Evolutionary conservation across 2,888 invertebrate genomes (phyloP).

Genomic region (Parapristionchus giblindavisi): DNA sequence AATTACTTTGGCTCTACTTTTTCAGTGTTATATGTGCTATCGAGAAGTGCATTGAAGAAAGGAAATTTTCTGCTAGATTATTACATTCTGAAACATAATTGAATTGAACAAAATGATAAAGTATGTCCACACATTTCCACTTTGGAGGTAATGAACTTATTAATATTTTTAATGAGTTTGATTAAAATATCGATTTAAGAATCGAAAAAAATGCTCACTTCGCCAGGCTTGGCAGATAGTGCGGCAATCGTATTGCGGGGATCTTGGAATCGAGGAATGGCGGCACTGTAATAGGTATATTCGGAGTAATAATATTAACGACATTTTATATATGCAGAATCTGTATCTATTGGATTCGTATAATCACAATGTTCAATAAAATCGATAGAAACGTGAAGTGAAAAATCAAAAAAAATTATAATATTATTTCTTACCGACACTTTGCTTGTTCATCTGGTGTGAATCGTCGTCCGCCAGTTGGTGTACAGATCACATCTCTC

Average conservation of each 20-base stretch:
- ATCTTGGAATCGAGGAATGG: constrained; percentile 57
- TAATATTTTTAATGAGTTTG: not conserved
- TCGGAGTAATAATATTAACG: no score
- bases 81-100: not conserved
- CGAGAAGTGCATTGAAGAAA: no score
- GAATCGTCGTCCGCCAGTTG: constrained; percentile 55
- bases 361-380: no score
- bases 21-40: no score
- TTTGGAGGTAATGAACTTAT: not conserved
- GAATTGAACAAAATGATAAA: not conserved
- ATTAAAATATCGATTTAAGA: no score
- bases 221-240: constrained; percentile 40
- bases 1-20: no score
- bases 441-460: constrained; percentile 51
- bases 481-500: constrained; percentile 47
- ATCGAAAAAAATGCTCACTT: constrained; percentile 20
- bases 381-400: not conserved
- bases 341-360: no score
- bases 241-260: constrained; percentile 47
- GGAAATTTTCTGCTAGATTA: not conserved
- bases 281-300: constrained; percentile 40
- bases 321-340: no score
- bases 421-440: constrained; percentile 37
- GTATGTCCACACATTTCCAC: not conserved
- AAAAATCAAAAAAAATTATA: not conserved